Evolutionary conservation across 2,888 invertebrate genomes (phyloP), one percentile per base, ranked within the genome.

Genomic region (Lycia hirtaria): DNA sequence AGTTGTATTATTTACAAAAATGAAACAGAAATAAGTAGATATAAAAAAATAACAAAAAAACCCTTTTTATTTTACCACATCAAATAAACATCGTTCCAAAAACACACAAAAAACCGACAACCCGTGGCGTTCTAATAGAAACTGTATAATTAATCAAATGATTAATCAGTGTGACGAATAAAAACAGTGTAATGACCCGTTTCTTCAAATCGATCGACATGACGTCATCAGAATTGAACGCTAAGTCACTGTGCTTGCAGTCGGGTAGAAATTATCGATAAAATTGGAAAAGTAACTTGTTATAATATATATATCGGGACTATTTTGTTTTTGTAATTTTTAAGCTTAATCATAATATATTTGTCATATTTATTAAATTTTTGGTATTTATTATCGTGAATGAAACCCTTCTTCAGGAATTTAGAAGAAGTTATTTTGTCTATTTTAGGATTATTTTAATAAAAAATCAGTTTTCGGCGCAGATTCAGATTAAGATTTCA

Each of bases 121-220:
- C 76, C 76, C 76, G 78, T 69, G 80, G 77, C 73, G 79, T 82
- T 73, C 83, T 82, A 85, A 88, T 87, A 87, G 82, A 88, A 88
- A 87, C 80, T 83, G 75, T 82, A 83, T 87, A 91, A 92, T 90
- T 91, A 92, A 92, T 92, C 90, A 92, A 85, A 81, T 83, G 87
- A 87, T 88, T 92, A 92, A 92, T 92, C 90, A 92, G 90, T 88
- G 90, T 87, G 87, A 87, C 87, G 89, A 91, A 90, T 91, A 89
- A 91, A 89, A 91, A 89, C 88, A 88, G 85, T 85, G 81, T 90
- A 91, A 89, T 92, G 92, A 90, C 88, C 87, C 83, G 88, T 86
- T 92, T 91, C 92, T 88, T 85, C 76, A 72, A 80, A 90, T 89
- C 88, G 89, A 90, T 90, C 85, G 81, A 60, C 76, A 69, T 90